These are phyloP conservation scores for Protomyctophum bolini DNA, from an alignment of 2,113 vertebrate species.

Conservation along the genomic window DNA sequence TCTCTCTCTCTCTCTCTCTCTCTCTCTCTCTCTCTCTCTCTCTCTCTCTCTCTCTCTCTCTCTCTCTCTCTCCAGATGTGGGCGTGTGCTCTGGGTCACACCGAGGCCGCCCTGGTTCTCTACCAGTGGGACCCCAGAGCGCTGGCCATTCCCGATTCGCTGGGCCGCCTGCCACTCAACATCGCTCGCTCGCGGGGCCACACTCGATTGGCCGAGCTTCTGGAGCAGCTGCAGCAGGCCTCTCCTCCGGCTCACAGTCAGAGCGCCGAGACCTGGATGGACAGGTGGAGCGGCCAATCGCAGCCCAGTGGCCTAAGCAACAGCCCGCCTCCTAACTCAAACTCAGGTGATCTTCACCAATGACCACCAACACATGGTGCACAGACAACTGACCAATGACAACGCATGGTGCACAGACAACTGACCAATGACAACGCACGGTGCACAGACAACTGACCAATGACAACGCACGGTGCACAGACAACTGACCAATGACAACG, in stretches of 20 bases:
- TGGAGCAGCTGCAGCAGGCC: conserved; percentile 92
- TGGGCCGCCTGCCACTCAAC: conserved; percentile 91
- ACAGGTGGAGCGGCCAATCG: conserved; percentile 83
- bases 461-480: too few relatives aligned
- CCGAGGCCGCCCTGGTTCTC: conserved; percentile 91
- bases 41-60: too few relatives aligned
- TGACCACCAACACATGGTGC: too few relatives aligned
- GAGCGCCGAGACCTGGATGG: conserved; percentile 83
- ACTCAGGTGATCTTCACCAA: conserved; percentile 81
- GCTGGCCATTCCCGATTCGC: conserved; percentile 93
- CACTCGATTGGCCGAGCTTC: conserved; percentile 91
- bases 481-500: too few relatives aligned
- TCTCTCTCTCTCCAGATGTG: conserved; percentile 85
- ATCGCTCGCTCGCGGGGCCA: conserved; percentile 94
- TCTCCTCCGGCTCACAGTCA: conserved; percentile 80
- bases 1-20: conserved; percentile 11
- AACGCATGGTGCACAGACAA: too few relatives aligned
- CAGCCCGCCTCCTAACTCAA: conserved; percentile 76
- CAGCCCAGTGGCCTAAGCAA: conserved; percentile 85
- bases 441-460: too few relatives aligned
- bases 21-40: conserved; percentile 12
- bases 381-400: too few relatives aligned
- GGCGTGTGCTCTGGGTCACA: conserved; percentile 94
- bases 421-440: too few relatives aligned
- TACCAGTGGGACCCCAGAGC: conserved; percentile 97